Percentiles rank a stretch among this genome's conserved stretches.
phyloP scores from a whole-genome alignment of 1,140 invertebrate genomes.

The Magallana angulata region DNA sequence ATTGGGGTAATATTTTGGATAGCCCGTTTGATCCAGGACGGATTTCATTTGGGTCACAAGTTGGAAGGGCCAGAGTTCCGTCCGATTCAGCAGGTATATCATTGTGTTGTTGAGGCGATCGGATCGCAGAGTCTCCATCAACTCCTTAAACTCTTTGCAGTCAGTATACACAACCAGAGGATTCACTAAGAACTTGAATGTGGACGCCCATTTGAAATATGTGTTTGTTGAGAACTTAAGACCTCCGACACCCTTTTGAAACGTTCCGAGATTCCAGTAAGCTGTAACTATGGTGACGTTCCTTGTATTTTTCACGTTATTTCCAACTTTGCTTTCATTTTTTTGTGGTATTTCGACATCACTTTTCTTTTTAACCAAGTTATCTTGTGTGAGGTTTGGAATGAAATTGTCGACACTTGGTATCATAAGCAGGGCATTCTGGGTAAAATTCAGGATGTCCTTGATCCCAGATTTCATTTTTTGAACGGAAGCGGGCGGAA shows the following conservation, averaged over 20 bases:
- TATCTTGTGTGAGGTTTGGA: no score
- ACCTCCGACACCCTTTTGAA: constrained; percentile 59
- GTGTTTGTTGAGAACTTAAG: constrained; percentile 35
- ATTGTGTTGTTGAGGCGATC: constrained; percentile 49
- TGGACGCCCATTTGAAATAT: constrained; percentile 60
- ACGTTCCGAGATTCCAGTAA: constrained; percentile 68
- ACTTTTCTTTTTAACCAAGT: neutral
- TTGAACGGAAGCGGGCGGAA: neutral
- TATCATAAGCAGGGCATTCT: neutral
- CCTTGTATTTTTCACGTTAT: neutral
- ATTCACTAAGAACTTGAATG: constrained; percentile 58
- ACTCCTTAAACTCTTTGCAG: constrained; percentile 43
- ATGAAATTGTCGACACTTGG: no score
- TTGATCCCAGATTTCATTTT: neutral
- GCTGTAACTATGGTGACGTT: constrained; percentile 67
- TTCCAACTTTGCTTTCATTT: no score
- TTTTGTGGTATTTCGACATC: neutral
- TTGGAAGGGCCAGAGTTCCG: constrained; percentile 60
- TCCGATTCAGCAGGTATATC: constrained; percentile 57
- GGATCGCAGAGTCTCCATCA: neutral
- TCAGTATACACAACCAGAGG: constrained; percentile 67
- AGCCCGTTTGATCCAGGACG: constrained; percentile 59
- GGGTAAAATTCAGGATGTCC: neutral
- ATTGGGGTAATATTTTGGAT: constrained; percentile 68
- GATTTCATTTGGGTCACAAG: constrained; percentile 57